Evolutionary conservation across 2,113 vertebrate species (phyloP).

Genomic region (Podocnemis expansa): DNA sequence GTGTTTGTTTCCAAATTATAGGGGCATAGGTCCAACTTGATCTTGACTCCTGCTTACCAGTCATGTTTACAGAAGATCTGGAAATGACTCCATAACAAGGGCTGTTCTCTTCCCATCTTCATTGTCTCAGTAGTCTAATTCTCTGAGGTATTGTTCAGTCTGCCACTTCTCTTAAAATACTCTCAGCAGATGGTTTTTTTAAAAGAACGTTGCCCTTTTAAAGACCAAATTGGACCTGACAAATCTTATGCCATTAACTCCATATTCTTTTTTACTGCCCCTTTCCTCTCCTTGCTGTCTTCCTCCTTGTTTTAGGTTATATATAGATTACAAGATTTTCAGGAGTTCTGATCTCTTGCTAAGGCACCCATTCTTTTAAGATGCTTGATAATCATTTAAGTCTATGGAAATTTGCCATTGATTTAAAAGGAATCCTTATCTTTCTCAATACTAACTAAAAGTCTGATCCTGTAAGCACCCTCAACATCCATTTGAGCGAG

Average conservation of each 20-base stretch:
- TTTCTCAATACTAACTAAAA: conserved; percentile 43
- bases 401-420: conserved; percentile 13
- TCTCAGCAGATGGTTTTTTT: conserved; percentile 62
- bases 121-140: conserved; percentile 55
- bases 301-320: background rate
- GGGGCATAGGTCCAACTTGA: conserved; percentile 71
- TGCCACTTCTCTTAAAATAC: conserved; percentile 64
- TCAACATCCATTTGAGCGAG: background rate
- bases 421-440: conserved; percentile 45
- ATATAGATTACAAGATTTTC: conserved; percentile 29
- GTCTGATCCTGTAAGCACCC: background rate
- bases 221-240: rapidly evolving
- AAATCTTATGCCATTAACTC: background rate
- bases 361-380: background rate
- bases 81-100: conserved; percentile 54
- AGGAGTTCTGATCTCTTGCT: conserved; percentile 10
- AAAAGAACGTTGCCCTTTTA: conserved; percentile 48
- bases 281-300: background rate
- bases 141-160: conserved; percentile 59
- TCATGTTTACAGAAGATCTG: conserved; percentile 64
- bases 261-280: background rate
- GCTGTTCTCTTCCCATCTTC: conserved; percentile 61
- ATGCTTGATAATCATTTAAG: conserved; percentile 30
- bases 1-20: conserved; percentile 74
- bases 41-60: conserved; percentile 57